Conservation (phyloP, 2,888 invertebrate species). For the Adelphocoris suturalis region DNA sequence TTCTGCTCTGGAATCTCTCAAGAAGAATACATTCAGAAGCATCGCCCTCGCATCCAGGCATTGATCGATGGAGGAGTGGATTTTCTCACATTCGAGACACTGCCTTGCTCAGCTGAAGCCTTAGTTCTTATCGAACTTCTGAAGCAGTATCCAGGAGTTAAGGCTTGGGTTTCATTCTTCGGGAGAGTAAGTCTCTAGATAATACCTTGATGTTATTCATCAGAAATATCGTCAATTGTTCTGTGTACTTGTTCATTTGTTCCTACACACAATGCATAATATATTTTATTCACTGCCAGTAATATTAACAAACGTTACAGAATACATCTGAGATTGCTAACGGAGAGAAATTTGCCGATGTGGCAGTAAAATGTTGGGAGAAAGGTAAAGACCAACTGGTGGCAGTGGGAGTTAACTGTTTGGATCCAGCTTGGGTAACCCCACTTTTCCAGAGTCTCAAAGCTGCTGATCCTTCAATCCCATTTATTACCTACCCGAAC, state of each 20-base stretch:
- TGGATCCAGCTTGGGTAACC: conserved; percentile 84
- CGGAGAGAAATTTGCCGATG: conserved; percentile 89
- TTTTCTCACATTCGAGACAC: conserved; percentile 93
- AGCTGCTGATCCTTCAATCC: conserved; percentile 81
- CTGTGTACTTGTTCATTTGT: too few species aligned
- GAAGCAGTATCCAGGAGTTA: conserved; percentile 87
- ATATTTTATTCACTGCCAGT: too few species aligned
- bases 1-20: conserved; percentile 85
- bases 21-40: conserved; percentile 89
- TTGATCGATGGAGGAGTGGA: conserved; percentile 90
- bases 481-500: conserved; percentile 94
- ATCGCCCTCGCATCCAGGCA: conserved; percentile 88
- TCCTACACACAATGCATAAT: too few species aligned
- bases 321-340: conserved; percentile 82
- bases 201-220: too few species aligned
- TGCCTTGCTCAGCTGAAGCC: conserved; percentile 92
- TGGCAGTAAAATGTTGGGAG: conserved; percentile 84
- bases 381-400: conserved; percentile 83
- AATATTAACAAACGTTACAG: background rate
- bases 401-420: conserved; percentile 94
- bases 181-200: conserved; percentile 82
- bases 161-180: conserved; percentile 93
- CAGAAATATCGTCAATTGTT: too few species aligned
- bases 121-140: conserved; percentile 89
- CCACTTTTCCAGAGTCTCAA: conserved; percentile 81